Evolutionary conservation across 2,888 invertebrate genomes (phyloP), one percentile per base, ranked within the genome.

Genomic region (Mythimna ferrago): DNA sequence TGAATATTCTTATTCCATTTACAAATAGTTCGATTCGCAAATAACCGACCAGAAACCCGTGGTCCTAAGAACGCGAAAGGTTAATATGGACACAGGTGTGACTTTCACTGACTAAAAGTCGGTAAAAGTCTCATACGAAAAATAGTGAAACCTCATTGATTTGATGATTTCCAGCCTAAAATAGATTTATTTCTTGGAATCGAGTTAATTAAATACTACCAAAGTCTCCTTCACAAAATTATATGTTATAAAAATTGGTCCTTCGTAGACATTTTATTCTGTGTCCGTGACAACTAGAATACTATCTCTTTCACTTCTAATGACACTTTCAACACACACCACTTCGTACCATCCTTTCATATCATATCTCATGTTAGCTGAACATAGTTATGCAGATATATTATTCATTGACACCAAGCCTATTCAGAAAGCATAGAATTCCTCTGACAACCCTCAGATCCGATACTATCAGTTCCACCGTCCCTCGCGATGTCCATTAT

Each of bases 401-500:
- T 81, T 84, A 87, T 83, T 82, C 86, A 91, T 89, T 90, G 93
- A 89, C 86, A 88, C 80, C 81, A 84, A 84, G 82, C 89, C 86
- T 67, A 89, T 92, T 91, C 89, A 90, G 79, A 81, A 81, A 82
- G 86, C 88, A 88, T 90, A 89, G 90, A 92, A 90, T 90, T 86
- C 85, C 84, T 66, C 80, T 90, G 90, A 90, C 91, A 91, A 85
- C 88, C 86, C 90, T 89, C 89, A 89, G 92, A 93, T 92, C 88
- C 87, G 92, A 94, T 94, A 91, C 76, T 89, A 94, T 94, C 94
- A 88, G 88, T 73, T 78, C 85, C 74, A 81, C 88, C 88, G 89
- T 90, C 90, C 91, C 88, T 90, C 90, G 90, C 90, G 89, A 87
- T 89, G 90, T 91, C 91, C 90, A 91, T 90, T 91, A 91, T 92